These are phyloP conservation scores for Zapus hudsonius DNA, from an alignment of 2,113 vertebrate species.

Conservation along the genomic window DNA sequence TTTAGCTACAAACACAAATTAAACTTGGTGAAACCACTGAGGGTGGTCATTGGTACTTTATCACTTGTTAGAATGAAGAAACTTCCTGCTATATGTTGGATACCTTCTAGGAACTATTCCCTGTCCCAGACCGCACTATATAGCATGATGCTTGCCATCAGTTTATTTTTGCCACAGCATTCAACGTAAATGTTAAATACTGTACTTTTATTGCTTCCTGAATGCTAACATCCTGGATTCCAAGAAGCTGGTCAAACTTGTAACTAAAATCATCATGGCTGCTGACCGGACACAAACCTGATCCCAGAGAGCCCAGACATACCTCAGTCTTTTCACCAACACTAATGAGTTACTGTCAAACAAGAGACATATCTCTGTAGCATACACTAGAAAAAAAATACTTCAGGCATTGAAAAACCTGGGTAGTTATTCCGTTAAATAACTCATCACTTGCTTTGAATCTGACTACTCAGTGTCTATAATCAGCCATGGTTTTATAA, in stretches of 20 bases:
- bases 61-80: not conserved
- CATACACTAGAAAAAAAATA: not conserved
- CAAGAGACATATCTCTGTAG: not conserved
- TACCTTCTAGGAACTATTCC: accelerated
- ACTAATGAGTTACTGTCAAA: not conserved
- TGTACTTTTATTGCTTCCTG: not conserved
- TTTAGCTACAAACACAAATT: not conserved
- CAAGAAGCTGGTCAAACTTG: not conserved
- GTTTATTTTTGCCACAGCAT: not conserved
- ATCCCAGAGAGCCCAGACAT: not conserved
- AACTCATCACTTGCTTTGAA: not conserved
- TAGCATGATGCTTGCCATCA: not conserved
- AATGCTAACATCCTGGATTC: not conserved
- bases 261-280: not conserved
- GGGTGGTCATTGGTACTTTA: not conserved
- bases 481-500: not conserved
- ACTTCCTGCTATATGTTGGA: not conserved
- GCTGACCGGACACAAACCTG: not conserved
- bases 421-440: constrained; percentile 3
- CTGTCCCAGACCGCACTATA: accelerated
- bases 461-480: not conserved
- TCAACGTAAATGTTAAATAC: not conserved
- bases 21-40: not conserved
- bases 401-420: not conserved
- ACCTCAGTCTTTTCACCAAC: not conserved